Conservation (phyloP, 30 jellyfish, hydroid and myxozoan species). For the Mastigias papua region DNA sequence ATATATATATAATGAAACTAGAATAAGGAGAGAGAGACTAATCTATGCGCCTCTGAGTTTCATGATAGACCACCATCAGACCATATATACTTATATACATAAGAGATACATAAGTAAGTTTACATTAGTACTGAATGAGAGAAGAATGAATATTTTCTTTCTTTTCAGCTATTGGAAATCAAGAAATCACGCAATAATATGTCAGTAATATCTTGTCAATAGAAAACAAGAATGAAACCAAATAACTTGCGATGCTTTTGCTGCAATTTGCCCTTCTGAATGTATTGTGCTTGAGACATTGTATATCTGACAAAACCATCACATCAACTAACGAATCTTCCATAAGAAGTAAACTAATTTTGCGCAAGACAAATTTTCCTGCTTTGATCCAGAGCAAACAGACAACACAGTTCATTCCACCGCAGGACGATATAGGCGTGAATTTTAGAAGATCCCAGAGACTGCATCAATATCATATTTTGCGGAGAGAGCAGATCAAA, state of each 20-base stretch:
- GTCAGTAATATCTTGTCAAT: conserved; percentile 11
- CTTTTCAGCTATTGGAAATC: neutral
- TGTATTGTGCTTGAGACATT: conserved; percentile 49
- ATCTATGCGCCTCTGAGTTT: no score
- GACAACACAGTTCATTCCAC: neutral
- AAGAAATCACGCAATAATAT: neutral
- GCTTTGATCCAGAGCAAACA: neutral
- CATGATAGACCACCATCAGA: no score
- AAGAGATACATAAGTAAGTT: no score
- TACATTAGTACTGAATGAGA: no score
- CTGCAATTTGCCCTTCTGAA: conserved; percentile 46
- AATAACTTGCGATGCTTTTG: conserved; percentile 71
- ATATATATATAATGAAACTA: no score
- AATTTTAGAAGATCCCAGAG: neutral
- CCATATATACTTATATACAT: no score
- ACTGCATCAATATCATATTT: neutral
- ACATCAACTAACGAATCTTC: neutral
- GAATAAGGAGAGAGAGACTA: no score
- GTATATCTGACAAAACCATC: conserved; percentile 2
- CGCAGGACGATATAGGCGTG: neutral
- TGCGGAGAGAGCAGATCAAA: neutral
- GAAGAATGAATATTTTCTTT: neutral
- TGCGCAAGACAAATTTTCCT: neutral
- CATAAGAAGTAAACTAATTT: neutral
- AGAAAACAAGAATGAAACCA: conserved; percentile 76